Evolutionary conservation across 1,140 invertebrate species (phyloP), one percentile per base, ranked within the genome.

Genomic region (Apis cerana): DNA sequence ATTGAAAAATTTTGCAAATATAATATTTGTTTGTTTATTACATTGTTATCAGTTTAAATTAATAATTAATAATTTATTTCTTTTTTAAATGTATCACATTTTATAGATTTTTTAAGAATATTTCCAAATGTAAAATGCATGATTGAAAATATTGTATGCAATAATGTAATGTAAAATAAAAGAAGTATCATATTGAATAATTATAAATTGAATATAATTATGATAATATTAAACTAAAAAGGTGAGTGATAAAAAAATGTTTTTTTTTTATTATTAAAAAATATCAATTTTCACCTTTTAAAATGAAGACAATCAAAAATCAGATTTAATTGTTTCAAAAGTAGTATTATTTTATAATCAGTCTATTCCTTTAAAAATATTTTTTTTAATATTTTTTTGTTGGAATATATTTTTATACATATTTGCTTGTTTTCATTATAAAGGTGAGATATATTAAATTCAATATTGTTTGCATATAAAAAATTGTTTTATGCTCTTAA

Each of bases 401-500:
- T 78, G 56, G 7, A 61, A 65, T 50, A 65, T 27, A 13, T 21
- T 52, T 68, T 12, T 56, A 10, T 59, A 58, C n/a, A 54, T 54
- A 72, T 80, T 33, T 52, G n/a, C 10, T 27, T 62, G 10, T 80
- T 69, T 72, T 72, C 13, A 52, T 70, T 64, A 64, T 50, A 15
- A 64, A 79, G 58, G 58, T 61, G 17, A 80, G 11, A 71, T 56
- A 21, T 50, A 33, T 52, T 23, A 52, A 52, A 72, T 71, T 64
- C 11, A 56, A 19, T 74, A 56, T 11, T 19, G 21, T 50, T 50
- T 50, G 43, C 12, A 68, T 23, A 50, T 50, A 80, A 74, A 80
- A 64, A 74, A 33, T 43, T 85, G 52, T 62, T 56, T 77, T 80
- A 85, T 82, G 62, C 61, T 74, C 58, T 72, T 27, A 12, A 33